Evolutionary conservation across 1,140 invertebrate genomes (phyloP), one percentile per base, ranked within the genome.

Genomic region (Pteromalus puparum): DNA sequence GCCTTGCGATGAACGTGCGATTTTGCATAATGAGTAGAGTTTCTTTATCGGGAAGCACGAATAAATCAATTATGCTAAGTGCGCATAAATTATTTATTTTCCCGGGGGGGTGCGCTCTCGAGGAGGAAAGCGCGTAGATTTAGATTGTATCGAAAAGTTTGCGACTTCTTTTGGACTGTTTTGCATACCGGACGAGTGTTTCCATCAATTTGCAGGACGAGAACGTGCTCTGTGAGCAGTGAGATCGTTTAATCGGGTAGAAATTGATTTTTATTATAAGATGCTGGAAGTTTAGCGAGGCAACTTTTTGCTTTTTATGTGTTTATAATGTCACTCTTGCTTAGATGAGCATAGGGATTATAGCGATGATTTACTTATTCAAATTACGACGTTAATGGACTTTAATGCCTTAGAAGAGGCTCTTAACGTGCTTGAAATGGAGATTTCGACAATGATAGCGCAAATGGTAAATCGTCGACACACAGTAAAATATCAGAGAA

Each of bases 41-140:
- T 18, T 75, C 74, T 75, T 75, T 75, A 75, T 75, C 74, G 38
- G 38, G 0, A 48, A 75, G 18, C 38, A 48, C 26, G 75, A 77
- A 77, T 77, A 77, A 61, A 77, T 86, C 81, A 84, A 87, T 87
- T 87, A 83, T 86, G 75, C 28, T 74, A 65, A 53, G 70, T 21
- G 81, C 74, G 61, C 65, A 68, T 83, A 80, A 84, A 86, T 70
- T 34, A 84, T 78, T 82, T 82, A 83, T 84, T 81, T 38, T 85
- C 72, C 18, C 21, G 84, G 34, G n/a, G 34, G n/a, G 34, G 34
- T 74, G 34, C 34, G 7, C 30, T 61, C 53, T 53, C 48, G 48
- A 53, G 7, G 48, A 53, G 53, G 53, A 18, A 61, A 61, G 5
- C 53, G 53, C 53, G 18, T 2, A 18, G 53, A n/a, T 61, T 61